Conservation (phyloP, 92 coral and sea anemone species). For the Chrysogorgia sp. region DNA sequence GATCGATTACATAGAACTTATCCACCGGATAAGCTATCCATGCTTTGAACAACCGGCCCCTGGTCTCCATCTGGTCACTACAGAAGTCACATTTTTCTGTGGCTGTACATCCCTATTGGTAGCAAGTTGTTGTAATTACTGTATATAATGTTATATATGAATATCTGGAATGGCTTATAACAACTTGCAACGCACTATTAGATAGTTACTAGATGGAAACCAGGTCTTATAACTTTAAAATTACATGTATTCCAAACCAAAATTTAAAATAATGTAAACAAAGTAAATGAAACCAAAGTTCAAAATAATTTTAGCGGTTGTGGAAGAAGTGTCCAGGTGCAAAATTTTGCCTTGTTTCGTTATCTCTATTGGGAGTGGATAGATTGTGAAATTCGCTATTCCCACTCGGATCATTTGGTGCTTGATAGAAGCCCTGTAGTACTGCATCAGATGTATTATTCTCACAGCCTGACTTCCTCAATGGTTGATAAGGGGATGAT, state of each 20-base stretch:
- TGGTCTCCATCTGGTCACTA: too few species aligned
- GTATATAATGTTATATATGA: not conserved
- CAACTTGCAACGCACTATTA: not conserved
- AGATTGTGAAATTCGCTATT: not conserved
- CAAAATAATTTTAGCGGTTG: not conserved
- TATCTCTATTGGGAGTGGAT: not conserved
- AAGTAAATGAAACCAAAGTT: not conserved
- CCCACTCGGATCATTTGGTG: too few species aligned
- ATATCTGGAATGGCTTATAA: not conserved
- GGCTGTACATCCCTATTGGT: too few species aligned
- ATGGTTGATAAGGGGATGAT: too few species aligned
- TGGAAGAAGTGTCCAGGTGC: constrained; percentile 26
- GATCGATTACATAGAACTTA: too few species aligned
- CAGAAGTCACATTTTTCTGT: too few species aligned
- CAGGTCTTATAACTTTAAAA: not conserved
- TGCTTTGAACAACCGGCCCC: too few species aligned
- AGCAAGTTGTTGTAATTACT: too few species aligned
- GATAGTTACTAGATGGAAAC: too few species aligned
- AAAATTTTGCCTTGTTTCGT: not conserved
- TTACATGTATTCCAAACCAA: not conserved
- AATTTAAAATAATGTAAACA: not conserved
- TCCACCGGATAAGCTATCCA: too few species aligned
- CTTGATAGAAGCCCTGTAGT: not conserved
- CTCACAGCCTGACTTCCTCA: too few species aligned
- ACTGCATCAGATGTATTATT: not conserved